Evolutionary conservation across 2,113 vertebrate species (phyloP), one percentile per base, ranked within the genome.

Genomic region (Cyphomyrus plagiostoma): DNA sequence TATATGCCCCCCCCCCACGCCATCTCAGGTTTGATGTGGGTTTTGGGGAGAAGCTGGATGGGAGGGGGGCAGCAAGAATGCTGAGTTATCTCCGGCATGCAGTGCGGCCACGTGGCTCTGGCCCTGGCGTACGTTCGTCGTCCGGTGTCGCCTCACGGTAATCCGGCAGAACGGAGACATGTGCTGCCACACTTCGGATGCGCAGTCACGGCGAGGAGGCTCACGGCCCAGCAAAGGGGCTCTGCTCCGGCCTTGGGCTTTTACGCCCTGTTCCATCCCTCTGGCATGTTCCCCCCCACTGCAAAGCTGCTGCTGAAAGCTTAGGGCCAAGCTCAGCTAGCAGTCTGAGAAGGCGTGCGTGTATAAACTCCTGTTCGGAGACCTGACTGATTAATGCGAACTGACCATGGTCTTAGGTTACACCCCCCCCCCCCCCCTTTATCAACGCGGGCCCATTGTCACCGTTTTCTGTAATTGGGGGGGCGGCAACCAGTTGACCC

Each of bases 81-180:
- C 95, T 95, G 95, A 96, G 95, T 96, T 96, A 96, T 96, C 96
- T 96, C 94, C 90, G 91, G 93, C 92, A 90, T 95, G 94, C 96
- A 96, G 96, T 89, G 90, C 90, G 91, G 92, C 89, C 77, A 89
- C 90, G 93, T 94, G 93, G 92, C 94, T 93, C 93, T 89, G 91
- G 91, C 92, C 92, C 91, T 88, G 89, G 86, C 80, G 85, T 87
- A 83, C 91, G 82, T 45, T 9, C 0, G 17, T 0, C 5, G 17
- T 19, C 48, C 46, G 4, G 9, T 84, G 52, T 30, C 5, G 50
- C 48, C 19, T 88, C 90, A 83, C 92, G 94, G 95, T 95, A 96
- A 95, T 96, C 95, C 94, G 90, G 92, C 92, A 94, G 91, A 96
- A 95, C 95, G 93, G 94, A 94, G 95, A 96, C 95, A 95, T 96